phyloP scores from a whole-genome alignment of 2,888 invertebrate genomes.

The Agrilus cyanescens region DNA sequence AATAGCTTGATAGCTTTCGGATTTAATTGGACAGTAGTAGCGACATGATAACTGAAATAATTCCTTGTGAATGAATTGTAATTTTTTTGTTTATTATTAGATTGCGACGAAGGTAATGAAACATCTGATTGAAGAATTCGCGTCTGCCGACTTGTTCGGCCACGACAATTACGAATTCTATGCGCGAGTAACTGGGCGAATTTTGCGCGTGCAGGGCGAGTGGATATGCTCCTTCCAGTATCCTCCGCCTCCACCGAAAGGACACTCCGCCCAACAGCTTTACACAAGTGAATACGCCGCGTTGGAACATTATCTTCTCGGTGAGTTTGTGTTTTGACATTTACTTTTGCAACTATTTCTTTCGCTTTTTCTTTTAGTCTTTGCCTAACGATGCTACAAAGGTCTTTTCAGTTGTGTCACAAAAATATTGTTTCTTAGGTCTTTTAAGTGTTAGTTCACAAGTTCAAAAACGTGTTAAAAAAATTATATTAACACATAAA shows the following conservation, averaged over 20 bases:
- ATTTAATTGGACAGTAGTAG: too few species aligned
- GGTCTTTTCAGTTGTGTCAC: too few species aligned
- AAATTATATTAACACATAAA: too few species aligned
- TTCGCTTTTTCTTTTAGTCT: too few species aligned
- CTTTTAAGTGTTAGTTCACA: too few species aligned
- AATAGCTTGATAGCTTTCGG: too few species aligned
- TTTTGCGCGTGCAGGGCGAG: constrained; percentile 85
- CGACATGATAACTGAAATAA: too few species aligned
- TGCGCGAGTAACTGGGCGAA: constrained; percentile 85
- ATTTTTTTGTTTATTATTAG: constrained; percentile 35
- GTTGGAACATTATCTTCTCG: constrained; percentile 32
- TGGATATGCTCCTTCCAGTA: constrained; percentile 92
- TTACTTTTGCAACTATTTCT: too few species aligned
- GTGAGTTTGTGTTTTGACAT: constrained; percentile 21
- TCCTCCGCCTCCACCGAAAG: constrained; percentile 61
- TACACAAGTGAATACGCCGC: constrained; percentile 49
- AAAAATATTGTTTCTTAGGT: too few species aligned
- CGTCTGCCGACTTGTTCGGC: constrained; percentile 89
- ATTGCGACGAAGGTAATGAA: constrained; percentile 94
- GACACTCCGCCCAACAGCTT: constrained; percentile 49
- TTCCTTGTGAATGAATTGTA: not conserved
- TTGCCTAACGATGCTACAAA: too few species aligned
- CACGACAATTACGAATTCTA: constrained; percentile 91
- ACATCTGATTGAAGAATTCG: constrained; percentile 94
- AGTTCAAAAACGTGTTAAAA: too few species aligned